A percentile compares a stretch with the other conserved stretches of the same genome.
Conservation (phyloP, 2,888 invertebrate genomes). For the Eledone cirrhosa region DNA sequence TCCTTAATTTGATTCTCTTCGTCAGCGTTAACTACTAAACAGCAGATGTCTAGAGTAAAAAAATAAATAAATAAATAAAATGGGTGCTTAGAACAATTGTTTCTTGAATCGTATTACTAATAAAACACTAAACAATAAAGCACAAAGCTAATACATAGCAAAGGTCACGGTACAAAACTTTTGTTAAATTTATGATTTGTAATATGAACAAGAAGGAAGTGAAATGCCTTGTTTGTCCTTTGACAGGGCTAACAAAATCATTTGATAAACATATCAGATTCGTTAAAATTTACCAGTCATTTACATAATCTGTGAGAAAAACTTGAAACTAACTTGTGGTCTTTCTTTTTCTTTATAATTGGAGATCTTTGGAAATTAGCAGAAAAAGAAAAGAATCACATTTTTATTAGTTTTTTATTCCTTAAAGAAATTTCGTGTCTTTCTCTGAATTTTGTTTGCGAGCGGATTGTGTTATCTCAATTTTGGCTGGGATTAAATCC, state of each 20-base stretch:
- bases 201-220: conserved; percentile 12
- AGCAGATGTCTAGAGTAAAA: conserved; percentile 14
- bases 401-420: too few relatives aligned
- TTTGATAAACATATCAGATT: neutral
- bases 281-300: neutral
- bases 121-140: conserved; percentile 15
- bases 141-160: neutral
- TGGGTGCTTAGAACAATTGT: conserved; percentile 24
- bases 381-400: neutral
- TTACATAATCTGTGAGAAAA: conserved; percentile 18
- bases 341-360: neutral
- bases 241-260: neutral
- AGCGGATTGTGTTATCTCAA: conserved; percentile 20
- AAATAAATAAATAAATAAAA: conserved; percentile 6
- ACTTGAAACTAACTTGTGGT: neutral
- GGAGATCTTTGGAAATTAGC: conserved; percentile 4
- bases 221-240: neutral
- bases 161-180: conserved; percentile 2
- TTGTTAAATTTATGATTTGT: conserved; percentile 18
- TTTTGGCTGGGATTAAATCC: conserved; percentile 12
- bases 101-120: conserved; percentile 24
- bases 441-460: neutral
- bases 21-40: too few relatives aligned
- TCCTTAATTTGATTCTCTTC: neutral
- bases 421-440: neutral